Conservation (phyloP, 2,888 invertebrate genomes). For the Drosophila imparisetae region DNA sequence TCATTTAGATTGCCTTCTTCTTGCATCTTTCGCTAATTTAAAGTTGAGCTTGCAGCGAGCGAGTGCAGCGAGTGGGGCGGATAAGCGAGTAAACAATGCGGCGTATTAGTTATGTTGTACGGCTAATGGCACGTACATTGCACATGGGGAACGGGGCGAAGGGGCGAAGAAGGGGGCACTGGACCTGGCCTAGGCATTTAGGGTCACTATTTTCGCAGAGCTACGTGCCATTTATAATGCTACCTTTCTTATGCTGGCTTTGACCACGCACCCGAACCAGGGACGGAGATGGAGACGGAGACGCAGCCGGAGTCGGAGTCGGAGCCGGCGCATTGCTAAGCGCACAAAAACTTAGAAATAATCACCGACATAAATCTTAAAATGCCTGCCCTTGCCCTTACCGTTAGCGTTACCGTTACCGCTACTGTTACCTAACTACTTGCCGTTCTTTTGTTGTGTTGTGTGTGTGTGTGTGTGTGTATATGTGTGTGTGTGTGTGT, state of each 20-base stretch:
- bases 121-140: slow-evolving; percentile 1
- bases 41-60: not conserved
- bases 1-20: not conserved
- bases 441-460: slow-evolving; percentile 41
- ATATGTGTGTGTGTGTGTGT: slow-evolving; percentile 18
- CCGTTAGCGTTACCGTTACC: not conserved
- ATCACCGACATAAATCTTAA: slow-evolving; percentile 84
- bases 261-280: not conserved
- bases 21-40: not conserved
- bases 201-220: slow-evolving; percentile 27
- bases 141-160: not conserved
- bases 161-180: not conserved
- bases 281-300: not conserved
- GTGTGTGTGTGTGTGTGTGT: slow-evolving; percentile 17
- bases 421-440: slow-evolving; percentile 49
- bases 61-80: not conserved
- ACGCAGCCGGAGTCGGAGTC: not conserved
- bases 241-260: slow-evolving; percentile 25
- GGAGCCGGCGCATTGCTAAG: slow-evolving; percentile 66
- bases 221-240: slow-evolving; percentile 26
- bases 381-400: slow-evolving; percentile 53
- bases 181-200: slow-evolving; percentile 16
- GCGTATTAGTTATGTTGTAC: slow-evolving; percentile 32
- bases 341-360: slow-evolving; percentile 83
- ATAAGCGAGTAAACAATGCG: not conserved